Percentiles rank a stretch among this genome's conserved stretches.
Conservation (phyloP, 2,888 invertebrate genomes). For the Chrysopilus asiliformis region DNA sequence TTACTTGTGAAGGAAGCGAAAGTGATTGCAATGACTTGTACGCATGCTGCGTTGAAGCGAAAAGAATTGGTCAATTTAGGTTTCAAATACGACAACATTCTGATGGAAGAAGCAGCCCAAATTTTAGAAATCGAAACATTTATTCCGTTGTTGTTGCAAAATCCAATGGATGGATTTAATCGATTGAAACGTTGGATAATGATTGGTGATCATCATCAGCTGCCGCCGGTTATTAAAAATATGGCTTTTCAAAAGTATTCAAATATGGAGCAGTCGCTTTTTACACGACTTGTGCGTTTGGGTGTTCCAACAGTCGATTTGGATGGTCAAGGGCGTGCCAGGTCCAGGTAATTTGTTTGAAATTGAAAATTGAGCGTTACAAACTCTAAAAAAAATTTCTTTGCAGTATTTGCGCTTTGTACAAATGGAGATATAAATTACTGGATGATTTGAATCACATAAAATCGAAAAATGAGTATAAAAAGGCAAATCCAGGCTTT, state of each 20-base stretch:
- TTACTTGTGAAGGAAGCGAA: slow-evolving; percentile 96
- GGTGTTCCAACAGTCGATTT: slow-evolving; percentile 96
- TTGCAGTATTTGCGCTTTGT: slow-evolving; percentile 74
- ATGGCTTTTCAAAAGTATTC: slow-evolving; percentile 99
- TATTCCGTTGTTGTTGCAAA: slow-evolving; percentile 94
- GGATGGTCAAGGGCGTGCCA: slow-evolving; percentile 93
- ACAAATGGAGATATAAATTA: slow-evolving; percentile 93
- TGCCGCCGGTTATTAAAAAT: slow-evolving; percentile 98
- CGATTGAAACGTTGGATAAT: slow-evolving; percentile 98
- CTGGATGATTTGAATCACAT: slow-evolving; percentile 92
- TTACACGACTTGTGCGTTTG: slow-evolving; percentile 87
- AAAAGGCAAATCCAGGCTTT: slow-evolving; percentile 85
- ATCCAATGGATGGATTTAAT: slow-evolving; percentile 92
- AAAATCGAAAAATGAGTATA: slow-evolving; percentile 68
- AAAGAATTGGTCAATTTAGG: slow-evolving; percentile 90
- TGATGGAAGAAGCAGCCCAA: slow-evolving; percentile 99
- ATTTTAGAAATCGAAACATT: slow-evolving; percentile 99
- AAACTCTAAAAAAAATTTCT: too few relatives aligned
- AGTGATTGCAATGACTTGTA: slow-evolving; percentile 99
- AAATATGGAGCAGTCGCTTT: slow-evolving; percentile 99
- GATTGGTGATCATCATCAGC: slow-evolving; percentile 99
- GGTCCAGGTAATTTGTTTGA: slow-evolving; percentile 41
- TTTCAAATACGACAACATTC: slow-evolving; percentile 95
- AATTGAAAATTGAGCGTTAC: not conserved
- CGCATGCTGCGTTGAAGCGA: slow-evolving; percentile 94